Percentiles rank a stretch among this genome's conserved stretches.
These are phyloP conservation scores for Ormyrus pomaceus DNA, from an alignment of 2,888 invertebrate genomes.

Conservation along the genomic window DNA sequence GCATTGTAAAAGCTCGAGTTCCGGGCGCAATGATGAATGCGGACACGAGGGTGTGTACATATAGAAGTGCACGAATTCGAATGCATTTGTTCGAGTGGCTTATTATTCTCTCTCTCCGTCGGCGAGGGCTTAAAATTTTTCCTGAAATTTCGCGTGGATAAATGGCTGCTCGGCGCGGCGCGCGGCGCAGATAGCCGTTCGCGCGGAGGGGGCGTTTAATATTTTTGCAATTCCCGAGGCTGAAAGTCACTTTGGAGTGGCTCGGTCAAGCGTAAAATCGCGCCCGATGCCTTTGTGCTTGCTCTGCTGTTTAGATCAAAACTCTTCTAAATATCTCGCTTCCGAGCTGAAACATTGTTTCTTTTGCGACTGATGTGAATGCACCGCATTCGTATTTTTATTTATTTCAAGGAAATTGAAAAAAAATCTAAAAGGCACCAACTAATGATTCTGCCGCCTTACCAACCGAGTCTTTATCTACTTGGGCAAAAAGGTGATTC, in stretches of 20 bases:
- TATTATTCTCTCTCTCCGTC: slow-evolving; percentile 42
- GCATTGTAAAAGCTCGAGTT: slow-evolving; percentile 53
- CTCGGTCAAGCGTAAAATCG: not conserved
- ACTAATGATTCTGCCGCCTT: too few species aligned
- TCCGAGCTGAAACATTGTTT: too few species aligned
- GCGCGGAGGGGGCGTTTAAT: not conserved
- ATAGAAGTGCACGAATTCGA: slow-evolving; percentile 38
- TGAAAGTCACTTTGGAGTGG: not conserved
- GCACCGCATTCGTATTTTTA: too few species aligned
- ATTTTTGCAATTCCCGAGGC: slow-evolving; percentile 7
- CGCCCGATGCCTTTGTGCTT: too few species aligned
- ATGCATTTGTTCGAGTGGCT: slow-evolving; percentile 53
- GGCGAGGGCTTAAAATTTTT: slow-evolving; percentile 34
- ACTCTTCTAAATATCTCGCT: too few species aligned
- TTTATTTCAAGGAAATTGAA: too few species aligned
- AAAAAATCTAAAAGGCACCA: too few species aligned
- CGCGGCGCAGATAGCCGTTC: slow-evolving; percentile 12
- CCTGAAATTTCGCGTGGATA: slow-evolving; percentile 43
- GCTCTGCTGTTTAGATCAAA: too few species aligned
- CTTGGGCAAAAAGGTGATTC: too few species aligned
- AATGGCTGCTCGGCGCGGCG: slow-evolving; percentile 14
- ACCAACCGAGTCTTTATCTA: too few species aligned
- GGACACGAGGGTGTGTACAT: slow-evolving; percentile 23
- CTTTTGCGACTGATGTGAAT: too few species aligned
- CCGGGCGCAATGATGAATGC: slow-evolving; percentile 47